A percentile compares a stretch with the other conserved stretches of the same genome.
phyloP scores from a whole-genome alignment of 2,113 vertebrate species.

The Erythrocebus patas region DNA sequence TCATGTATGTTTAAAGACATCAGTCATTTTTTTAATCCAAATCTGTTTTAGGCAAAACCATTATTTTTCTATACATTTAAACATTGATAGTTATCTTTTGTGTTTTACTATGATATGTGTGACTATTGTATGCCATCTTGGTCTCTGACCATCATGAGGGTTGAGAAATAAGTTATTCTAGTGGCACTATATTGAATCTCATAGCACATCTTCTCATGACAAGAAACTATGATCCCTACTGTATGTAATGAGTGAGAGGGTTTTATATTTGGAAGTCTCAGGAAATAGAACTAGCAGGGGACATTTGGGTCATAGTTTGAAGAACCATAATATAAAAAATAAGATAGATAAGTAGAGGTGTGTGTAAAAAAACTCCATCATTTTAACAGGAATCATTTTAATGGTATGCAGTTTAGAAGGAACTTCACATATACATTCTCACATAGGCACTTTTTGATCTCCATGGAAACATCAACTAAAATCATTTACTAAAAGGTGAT shows the following conservation, averaged over 20 bases:
- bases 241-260: background rate
- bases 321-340: background rate
- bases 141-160: background rate
- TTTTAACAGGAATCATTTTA: background rate
- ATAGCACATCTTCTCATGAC: background rate
- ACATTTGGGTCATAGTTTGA: background rate
- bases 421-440: background rate
- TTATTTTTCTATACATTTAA: background rate
- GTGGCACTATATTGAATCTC: background rate
- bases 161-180: background rate
- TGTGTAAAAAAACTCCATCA: background rate
- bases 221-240: background rate
- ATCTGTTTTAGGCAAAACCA: too few species aligned
- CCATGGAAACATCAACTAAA: background rate
- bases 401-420: background rate
- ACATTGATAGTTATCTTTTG: background rate
- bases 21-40: too few species aligned
- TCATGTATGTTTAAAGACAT: background rate
- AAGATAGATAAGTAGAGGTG: background rate
- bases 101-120: background rate
- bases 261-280: background rate
- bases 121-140: background rate
- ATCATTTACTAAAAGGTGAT: background rate
- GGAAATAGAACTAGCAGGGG: background rate
- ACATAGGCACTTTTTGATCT: background rate